Base-by-base conservation (phyloP, 2,888 invertebrate species). In the Vanessa cardui region DNA sequence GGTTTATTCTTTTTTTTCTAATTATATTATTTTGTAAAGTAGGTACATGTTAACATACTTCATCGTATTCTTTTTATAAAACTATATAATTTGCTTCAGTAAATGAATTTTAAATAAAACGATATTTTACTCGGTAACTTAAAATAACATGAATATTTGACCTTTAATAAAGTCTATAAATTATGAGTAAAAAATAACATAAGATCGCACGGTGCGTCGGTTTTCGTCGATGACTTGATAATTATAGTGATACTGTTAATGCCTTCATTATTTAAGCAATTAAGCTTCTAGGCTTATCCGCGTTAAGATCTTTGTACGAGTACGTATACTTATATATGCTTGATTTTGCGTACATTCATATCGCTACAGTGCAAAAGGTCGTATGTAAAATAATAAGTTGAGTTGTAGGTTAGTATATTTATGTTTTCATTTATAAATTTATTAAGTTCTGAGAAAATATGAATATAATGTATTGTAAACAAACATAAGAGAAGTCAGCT, bases 71-170 rank as follows among this genome's bases (percentile, higher is more conserved):
- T 39, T 9, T 31, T 31, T 31, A 15, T 54, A 31, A 31, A 52
- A 49, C 12, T 31, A 7, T 54, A 21, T 16, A 54, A 16, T 21
- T 31, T 26, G n/a, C 26, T 54, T 54, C 15, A 31, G 52, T 56
- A 56, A 39, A 56, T 56, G 39, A 33, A 26, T 56, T 56, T 31
- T 20, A 26, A 31, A 54, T 31, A n/a, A 56, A 56, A 56, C 39
- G 56, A 18, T 39, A 39, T 39, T 39, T 39, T 18, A 56, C 9
- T 39, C 5, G 12, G 33, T 39, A 12, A 39, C 7, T 20, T 39
- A 15, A 21, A 60, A 59, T n/a, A 64, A 50, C 58, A n/a, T 52
- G 39, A 59, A 59, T 52, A 50, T 50, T 59, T 64, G 59, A 64
- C 64, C 64, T 64, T 64, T 64, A 46, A 15, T 16, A 9, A 39